Base-by-base conservation (phyloP, 2,113 vertebrate genomes). In the Accipiter cooperii region DNA sequence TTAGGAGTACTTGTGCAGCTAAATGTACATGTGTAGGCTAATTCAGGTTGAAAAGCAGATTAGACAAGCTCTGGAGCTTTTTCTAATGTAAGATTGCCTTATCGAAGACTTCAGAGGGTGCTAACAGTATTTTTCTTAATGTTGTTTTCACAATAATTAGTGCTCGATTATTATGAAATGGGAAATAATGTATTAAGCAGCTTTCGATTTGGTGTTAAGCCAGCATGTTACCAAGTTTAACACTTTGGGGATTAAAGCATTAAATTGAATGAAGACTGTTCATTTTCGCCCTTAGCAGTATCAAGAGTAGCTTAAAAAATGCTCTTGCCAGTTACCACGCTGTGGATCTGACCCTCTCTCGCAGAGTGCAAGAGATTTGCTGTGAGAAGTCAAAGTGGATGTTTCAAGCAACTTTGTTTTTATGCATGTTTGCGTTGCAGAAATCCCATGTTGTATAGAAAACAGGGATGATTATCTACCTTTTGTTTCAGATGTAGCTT, bases 81-180 rank as follows among this genome's bases (percentile, higher is more conserved):
- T 93, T 71, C 40, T 92, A 29, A 64, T 61, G 20, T 65, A 73
- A 71, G 87, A 66, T 46, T 84, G 13, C 38, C 25, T 49, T 57
- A 36, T 34, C 25, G 46, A 79, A 79, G n/a, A 49, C 36, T 60
- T 85, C 44, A 85, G 66, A n/a, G 25, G 5, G 13, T 76, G 24
- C 13, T 46, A 58, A 54, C 6, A 57, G 21, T 92, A 42, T 90
- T 93, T 92, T 91, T 36, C 47, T 74, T 69, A 40, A 47, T 24
- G 9, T 38, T 80, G 61, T 51, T 65, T 38, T 61, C 31, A 26
- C n/a, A 64, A 31, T 75, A 80, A 46, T 76, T 92, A 69, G 20
- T 36, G 3, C 76, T 71, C 84, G 81, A 61, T 89, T 89, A 63
- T 89, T 96, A 86, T 70, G 12, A 95, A 92, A 63, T 64, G 40